These are phyloP conservation scores for Stichopus horrens DNA, from an alignment of 53 echinoderm and acorn worm species.

Conservation along the genomic window DNA sequence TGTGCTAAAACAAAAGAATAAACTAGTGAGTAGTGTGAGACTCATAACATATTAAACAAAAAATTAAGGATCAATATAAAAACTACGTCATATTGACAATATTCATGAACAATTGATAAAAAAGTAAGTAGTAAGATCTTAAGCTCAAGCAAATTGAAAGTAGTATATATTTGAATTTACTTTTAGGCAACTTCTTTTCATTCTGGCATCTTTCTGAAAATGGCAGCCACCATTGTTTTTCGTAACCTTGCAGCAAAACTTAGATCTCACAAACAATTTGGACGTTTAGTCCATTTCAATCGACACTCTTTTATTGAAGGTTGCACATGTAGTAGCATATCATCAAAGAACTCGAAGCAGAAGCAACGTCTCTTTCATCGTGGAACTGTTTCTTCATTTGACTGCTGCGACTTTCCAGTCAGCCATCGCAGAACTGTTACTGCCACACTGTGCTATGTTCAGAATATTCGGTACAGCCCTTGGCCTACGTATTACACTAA, in stretches of 20 bases:
- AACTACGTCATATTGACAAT: too few species aligned
- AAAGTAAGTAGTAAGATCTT: too few species aligned
- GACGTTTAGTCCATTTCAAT: neutral
- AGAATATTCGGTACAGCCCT: too few species aligned
- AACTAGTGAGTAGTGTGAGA: too few species aligned
- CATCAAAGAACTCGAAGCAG: neutral
- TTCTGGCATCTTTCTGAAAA: neutral
- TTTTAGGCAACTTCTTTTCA: neutral
- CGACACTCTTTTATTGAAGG: neutral
- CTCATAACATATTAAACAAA: too few species aligned
- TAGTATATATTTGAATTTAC: too few species aligned
- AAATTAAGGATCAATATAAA: too few species aligned
- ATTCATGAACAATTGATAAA: too few species aligned
- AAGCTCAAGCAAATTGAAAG: too few species aligned
- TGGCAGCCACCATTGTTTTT: neutral
- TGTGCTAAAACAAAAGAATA: too few species aligned
- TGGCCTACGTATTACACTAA: too few species aligned
- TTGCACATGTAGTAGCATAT: neutral
- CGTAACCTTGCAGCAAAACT: neutral
- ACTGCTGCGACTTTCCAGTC: neutral
- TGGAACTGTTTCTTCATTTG: neutral
- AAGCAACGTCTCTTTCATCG: neutral
- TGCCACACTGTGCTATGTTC: neutral
- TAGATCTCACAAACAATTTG: neutral
- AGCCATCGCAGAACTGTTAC: neutral